Base-by-base conservation (phyloP, 1,140 invertebrate genomes). In the Gonioctena quinquepunctata region DNA sequence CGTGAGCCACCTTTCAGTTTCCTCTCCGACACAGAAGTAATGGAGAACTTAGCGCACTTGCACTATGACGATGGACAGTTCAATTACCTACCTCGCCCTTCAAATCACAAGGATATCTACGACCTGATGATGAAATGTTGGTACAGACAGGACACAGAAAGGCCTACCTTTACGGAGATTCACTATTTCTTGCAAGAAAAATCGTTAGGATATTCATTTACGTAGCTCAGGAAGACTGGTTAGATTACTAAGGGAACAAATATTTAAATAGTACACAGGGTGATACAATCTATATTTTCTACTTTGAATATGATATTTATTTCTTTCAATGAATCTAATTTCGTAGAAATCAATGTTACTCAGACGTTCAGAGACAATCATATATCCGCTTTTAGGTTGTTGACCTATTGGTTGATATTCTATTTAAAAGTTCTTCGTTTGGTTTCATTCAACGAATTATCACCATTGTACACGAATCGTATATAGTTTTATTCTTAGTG, bases 61-160 rank as follows among this genome's bases (percentile, higher is more conserved):
- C 88, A 91, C 76, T 85, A 86, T 48, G 86, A 88, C 79, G 87
- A 90, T 77, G 87, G 87, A 16, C 75, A 85, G 62, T 92, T 90
- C 82, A 87, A 88, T 72, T 88, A 87, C 74, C 86, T 95, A 68
- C 87, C 89, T 11, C 88, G 90, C 27, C 89, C 92, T 6, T 85
- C 88, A 3, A 87, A 66, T 65, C 73, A 75, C 18, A 89, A 91
- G 79, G 92, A 93, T 81, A 90, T 94, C 70, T 93, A 93, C 81
- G 92, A 94, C 79, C 83, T 95, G 49, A 94, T 95, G 91, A 82
- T 88, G 13, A 92, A 94, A 77, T 95, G 93, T 82, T 95, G 93
- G 93, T 87, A 90, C 75, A 83, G 90, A 33, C 87, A 90, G 67
- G 91, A 91, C 69, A 82, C 82, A 42, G 89, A 91, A 49, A 82